Conservation (phyloP, 1,140 invertebrate species). For the Apolygus lucorum region DNA sequence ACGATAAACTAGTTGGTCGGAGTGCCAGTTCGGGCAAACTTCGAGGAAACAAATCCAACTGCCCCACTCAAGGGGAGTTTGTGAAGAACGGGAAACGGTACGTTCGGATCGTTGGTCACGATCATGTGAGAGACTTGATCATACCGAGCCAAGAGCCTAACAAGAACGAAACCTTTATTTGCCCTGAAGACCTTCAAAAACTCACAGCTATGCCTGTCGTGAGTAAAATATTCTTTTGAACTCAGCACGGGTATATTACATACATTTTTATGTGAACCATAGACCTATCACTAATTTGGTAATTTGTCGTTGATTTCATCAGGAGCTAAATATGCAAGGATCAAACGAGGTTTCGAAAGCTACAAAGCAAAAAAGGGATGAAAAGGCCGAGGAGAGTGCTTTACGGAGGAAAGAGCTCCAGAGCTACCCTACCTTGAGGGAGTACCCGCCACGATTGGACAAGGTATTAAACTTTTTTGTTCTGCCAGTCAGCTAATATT, state of each 20-base stretch:
- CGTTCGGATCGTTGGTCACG: slow-evolving; percentile 23
- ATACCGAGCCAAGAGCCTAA: slow-evolving; percentile 20
- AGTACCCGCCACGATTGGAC: slow-evolving; percentile 27
- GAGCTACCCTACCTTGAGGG: slow-evolving; percentile 22
- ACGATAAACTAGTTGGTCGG: too few relatives aligned
- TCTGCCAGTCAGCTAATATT: too few relatives aligned
- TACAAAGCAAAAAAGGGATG: slow-evolving; percentile 20
- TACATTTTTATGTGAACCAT: too few relatives aligned
- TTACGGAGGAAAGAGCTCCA: slow-evolving; percentile 29
- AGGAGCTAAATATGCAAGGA: neutral
- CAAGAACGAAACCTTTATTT: slow-evolving; percentile 18
- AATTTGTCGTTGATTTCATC: too few relatives aligned
- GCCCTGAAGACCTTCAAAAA: slow-evolving; percentile 12
- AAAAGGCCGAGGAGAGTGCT: slow-evolving; percentile 8
- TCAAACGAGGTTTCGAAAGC: neutral
- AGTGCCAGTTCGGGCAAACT: too few relatives aligned
- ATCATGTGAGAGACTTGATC: slow-evolving; percentile 22
- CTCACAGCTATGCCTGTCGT: slow-evolving; percentile 2
- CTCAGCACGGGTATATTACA: too few relatives aligned
- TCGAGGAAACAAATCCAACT: too few relatives aligned
- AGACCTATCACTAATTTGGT: too few relatives aligned
- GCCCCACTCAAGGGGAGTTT: slow-evolving; percentile 26
- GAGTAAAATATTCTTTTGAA: too few relatives aligned
- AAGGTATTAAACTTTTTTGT: slow-evolving; percentile 24
- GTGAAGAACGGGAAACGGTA: slow-evolving; percentile 23